These are phyloP conservation scores for Heliconius nattereri DNA, from an alignment of 1,140 invertebrate genomes.

Conservation along the genomic window DNA sequence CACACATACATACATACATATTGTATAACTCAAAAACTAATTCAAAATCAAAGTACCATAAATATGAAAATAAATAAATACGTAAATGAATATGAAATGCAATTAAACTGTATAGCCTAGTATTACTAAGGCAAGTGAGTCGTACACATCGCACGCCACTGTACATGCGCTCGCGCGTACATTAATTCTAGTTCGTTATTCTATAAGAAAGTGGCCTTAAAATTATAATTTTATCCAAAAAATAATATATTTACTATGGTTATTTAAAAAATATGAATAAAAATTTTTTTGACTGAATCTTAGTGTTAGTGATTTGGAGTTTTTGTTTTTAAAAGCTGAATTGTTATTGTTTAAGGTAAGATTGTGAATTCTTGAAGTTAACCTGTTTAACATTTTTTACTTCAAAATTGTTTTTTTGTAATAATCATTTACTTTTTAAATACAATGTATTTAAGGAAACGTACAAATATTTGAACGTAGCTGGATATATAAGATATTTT, in stretches of 20 bases:
- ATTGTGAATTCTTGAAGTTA: not conserved
- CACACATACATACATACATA: not conserved
- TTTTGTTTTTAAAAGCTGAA: not conserved
- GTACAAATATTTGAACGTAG: no score
- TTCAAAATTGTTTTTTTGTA: no score
- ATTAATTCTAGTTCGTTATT: not conserved
- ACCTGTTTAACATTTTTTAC: no score
- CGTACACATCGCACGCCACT: not conserved
- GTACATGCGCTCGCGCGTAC: not conserved
- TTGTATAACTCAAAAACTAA: not conserved
- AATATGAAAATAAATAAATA: no score
- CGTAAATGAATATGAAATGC: slow-evolving; percentile 1
- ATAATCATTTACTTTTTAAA: no score
- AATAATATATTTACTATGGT: no score
- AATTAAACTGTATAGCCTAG: not conserved
- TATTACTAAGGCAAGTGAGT: no score
- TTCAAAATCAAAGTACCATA: not conserved
- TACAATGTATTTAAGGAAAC: no score
- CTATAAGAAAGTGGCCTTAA: no score
- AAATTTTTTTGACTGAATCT: not conserved
- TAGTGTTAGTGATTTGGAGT: not conserved
- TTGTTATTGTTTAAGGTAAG: slow-evolving; percentile 4
- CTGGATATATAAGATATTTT: no score
- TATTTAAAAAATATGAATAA: not conserved
- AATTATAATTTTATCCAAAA: no score